phyloP scores from a whole-genome alignment of 2,888 invertebrate species.

The Phengaris alcon region DNA sequence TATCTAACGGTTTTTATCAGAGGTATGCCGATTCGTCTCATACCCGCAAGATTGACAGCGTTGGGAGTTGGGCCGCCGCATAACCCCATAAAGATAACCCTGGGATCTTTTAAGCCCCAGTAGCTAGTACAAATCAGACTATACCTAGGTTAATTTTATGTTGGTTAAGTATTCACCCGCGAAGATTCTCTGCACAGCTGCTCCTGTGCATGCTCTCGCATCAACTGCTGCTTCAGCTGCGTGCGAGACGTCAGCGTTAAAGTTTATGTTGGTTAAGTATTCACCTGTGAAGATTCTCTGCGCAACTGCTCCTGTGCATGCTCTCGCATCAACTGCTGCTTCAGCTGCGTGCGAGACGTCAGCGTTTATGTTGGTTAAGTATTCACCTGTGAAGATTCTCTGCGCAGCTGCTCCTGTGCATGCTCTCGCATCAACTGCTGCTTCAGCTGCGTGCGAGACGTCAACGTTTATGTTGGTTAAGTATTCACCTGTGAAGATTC shows the following conservation, averaged over 20 bases:
- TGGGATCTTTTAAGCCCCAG: not conserved
- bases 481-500: slow-evolving; percentile 82
- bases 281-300: slow-evolving; percentile 83
- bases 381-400: too few species aligned
- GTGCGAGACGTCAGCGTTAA: too few species aligned
- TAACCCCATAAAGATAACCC: not conserved
- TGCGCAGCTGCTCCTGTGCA: too few species aligned
- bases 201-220: too few species aligned
- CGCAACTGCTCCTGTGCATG: slow-evolving; percentile 90
- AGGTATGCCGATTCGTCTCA: too few species aligned
- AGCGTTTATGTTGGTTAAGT: slow-evolving; percentile 68
- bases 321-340: slow-evolving; percentile 92
- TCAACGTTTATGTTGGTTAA: too few species aligned
- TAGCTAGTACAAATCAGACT: not conserved
- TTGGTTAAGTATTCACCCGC: too few species aligned
- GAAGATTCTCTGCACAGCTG: too few species aligned
- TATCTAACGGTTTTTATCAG: too few species aligned
- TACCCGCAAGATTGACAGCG: not conserved
- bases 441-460: too few species aligned
- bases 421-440: too few species aligned
- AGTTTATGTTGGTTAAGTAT: slow-evolving; percentile 25
- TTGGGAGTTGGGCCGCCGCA: not conserved
- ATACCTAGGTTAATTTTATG: slow-evolving; percentile 43
- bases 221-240: too few species aligned
- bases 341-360: slow-evolving; percentile 90